Evolutionary conservation across 2,888 invertebrate species (phyloP).

Genomic region (Ischnus inquisitorius): DNA sequence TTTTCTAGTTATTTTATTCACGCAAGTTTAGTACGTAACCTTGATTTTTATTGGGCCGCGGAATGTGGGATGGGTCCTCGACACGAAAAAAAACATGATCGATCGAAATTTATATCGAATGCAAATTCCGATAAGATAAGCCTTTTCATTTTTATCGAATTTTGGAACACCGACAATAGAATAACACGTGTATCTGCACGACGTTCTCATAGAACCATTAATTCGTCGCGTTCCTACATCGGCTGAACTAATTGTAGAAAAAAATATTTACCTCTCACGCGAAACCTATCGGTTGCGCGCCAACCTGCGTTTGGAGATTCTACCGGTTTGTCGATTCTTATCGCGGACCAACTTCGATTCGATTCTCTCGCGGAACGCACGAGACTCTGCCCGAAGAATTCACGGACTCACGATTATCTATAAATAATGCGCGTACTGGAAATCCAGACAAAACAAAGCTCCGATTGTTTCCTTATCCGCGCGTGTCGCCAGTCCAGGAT

Average conservation of each 20-base stretch:
- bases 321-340: slow-evolving; percentile 79
- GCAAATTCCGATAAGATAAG: neutral
- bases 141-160: neutral
- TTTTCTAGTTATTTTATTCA: no score
- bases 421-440: slow-evolving; percentile 54
- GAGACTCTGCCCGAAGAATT: slow-evolving; percentile 71
- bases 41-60: neutral
- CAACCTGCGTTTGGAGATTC: slow-evolving; percentile 78
- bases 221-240: slow-evolving; percentile 75
- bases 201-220: slow-evolving; percentile 72
- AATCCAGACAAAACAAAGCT: slow-evolving; percentile 35
- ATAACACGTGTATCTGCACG: slow-evolving; percentile 68
- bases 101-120: neutral
- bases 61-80: neutral
- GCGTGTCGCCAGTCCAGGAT: slow-evolving; percentile 1
- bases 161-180: neutral
- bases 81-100: neutral
- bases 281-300: slow-evolving; percentile 77
- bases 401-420: slow-evolving; percentile 74
- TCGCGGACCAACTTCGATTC: slow-evolving; percentile 78
- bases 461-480: neutral
- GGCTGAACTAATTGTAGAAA: slow-evolving; percentile 76
- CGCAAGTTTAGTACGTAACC: neutral
- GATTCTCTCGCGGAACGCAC: slow-evolving; percentile 63
- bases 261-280: slow-evolving; percentile 77